These are phyloP conservation scores for Proctacanthus coquilletti DNA, from an alignment of 1,140 invertebrate species.

Conservation along the genomic window DNA sequence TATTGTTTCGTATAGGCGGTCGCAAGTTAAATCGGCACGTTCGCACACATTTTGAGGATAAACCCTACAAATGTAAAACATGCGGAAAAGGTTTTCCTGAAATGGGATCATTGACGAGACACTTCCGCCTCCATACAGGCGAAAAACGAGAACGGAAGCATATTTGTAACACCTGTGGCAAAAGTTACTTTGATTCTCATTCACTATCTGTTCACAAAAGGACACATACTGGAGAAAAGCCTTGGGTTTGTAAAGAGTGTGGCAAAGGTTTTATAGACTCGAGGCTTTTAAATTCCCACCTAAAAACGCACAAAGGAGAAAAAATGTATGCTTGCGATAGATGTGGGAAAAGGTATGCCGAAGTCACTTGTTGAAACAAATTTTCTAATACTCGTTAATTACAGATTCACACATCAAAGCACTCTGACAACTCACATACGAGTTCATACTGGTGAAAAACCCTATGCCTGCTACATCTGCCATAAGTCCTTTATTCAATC, in stretches of 20 bases:
- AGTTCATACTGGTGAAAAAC: conserved; percentile 49
- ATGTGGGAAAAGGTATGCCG: conserved; percentile 37
- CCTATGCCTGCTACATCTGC: conserved; percentile 42
- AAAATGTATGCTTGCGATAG: conserved; percentile 38
- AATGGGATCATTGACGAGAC: conserved; percentile 19
- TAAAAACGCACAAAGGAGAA: conserved; percentile 36
- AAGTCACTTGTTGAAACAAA: conserved; percentile 25
- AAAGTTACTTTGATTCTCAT: conserved; percentile 32
- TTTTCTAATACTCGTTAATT: no score
- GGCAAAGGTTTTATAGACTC: conserved; percentile 23
- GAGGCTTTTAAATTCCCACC: conserved; percentile 33
- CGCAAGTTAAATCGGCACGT: conserved; percentile 10
- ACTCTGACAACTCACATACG: conserved; percentile 42
- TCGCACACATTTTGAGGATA: conserved; percentile 19
- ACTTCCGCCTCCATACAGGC: conserved; percentile 24
- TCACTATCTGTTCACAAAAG: conserved; percentile 44
- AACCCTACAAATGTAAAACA: conserved; percentile 21
- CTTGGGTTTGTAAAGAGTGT: conserved; percentile 36
- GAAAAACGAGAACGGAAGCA: conserved; percentile 23
- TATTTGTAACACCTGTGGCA: conserved; percentile 21
- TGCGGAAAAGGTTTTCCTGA: conserved; percentile 24
- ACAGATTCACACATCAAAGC: conserved; percentile 43
- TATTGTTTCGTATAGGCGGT: neutral
- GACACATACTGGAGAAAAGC: conserved; percentile 50
- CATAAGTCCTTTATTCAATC: conserved; percentile 49